phyloP scores from a whole-genome alignment of 2,797 vertebrate species.

The Pygocentrus nattereri region DNA sequence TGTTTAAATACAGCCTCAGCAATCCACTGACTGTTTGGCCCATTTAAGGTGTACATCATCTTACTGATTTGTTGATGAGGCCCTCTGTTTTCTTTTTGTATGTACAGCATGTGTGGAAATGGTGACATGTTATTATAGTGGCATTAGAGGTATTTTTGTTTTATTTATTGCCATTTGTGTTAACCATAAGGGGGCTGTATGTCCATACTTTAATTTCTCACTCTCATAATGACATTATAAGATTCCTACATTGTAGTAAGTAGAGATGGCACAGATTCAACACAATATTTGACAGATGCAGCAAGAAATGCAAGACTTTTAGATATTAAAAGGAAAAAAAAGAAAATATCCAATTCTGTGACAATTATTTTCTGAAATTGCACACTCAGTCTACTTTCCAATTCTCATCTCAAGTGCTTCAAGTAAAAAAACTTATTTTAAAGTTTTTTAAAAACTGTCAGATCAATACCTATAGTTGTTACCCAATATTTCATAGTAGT shows the following conservation, averaged over 20 bases:
- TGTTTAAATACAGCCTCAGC: neutral
- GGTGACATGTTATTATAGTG: neutral
- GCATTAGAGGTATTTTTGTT: neutral
- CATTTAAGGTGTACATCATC: neutral
- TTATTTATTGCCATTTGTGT: neutral
- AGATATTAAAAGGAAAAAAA: no score
- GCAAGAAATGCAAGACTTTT: no score
- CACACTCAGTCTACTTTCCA: no score
- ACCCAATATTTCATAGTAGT: neutral
- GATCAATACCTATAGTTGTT: neutral
- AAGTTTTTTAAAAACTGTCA: no score
- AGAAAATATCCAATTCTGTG: no score
- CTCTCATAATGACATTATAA: no score
- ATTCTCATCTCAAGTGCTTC: no score
- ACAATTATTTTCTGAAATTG: no score
- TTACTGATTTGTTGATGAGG: neutral
- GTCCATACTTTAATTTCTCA: neutral
- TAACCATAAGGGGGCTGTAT: neutral
- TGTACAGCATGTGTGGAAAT: neutral
- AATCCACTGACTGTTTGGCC: neutral
- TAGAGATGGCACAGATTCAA: no score
- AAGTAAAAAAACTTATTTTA: no score
- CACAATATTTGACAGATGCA: no score
- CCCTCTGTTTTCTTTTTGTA: neutral
- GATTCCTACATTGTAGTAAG: no score